phyloP scores from a whole-genome alignment of 2,888 invertebrate genomes.

The Hemistola chrysoprasaria region DNA sequence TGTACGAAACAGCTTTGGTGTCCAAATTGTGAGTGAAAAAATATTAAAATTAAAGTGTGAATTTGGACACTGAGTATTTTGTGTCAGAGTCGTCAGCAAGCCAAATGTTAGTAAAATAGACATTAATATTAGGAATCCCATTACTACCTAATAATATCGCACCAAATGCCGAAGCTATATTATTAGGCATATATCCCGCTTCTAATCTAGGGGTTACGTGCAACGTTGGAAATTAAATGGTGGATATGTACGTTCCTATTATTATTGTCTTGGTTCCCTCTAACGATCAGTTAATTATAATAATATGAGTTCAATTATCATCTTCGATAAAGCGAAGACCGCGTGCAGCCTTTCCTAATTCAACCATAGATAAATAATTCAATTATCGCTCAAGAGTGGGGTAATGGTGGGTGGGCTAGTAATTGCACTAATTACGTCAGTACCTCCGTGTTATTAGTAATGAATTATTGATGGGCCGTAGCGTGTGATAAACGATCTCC shows the following conservation, averaged over 20 bases:
- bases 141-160: too few species aligned
- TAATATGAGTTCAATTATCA: conserved; percentile 49
- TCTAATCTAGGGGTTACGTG: too few species aligned
- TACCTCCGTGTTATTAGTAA: conserved; percentile 68
- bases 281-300: conserved; percentile 60
- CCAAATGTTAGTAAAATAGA: too few species aligned
- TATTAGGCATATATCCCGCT: too few species aligned
- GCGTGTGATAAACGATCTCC: conserved; percentile 62
- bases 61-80: too few species aligned
- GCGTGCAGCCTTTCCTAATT: conserved; percentile 49
- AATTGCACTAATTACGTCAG: conserved; percentile 78
- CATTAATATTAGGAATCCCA: too few species aligned
- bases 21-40: too few species aligned
- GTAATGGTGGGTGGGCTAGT: conserved; percentile 71
- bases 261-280: conserved; percentile 30
- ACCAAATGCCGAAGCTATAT: too few species aligned
- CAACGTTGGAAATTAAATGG: too few species aligned
- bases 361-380: conserved; percentile 69
- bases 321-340: conserved; percentile 59
- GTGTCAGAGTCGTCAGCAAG: too few species aligned
- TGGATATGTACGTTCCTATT: conserved; percentile 1
- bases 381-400: conserved; percentile 52
- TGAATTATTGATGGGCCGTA: conserved; percentile 74
- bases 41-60: too few species aligned
- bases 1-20: too few species aligned